Percentiles rank a stretch among this genome's conserved stretches.
Evolutionary conservation across 1,140 invertebrate species (phyloP).

Genomic region (Diprion similis): DNA sequence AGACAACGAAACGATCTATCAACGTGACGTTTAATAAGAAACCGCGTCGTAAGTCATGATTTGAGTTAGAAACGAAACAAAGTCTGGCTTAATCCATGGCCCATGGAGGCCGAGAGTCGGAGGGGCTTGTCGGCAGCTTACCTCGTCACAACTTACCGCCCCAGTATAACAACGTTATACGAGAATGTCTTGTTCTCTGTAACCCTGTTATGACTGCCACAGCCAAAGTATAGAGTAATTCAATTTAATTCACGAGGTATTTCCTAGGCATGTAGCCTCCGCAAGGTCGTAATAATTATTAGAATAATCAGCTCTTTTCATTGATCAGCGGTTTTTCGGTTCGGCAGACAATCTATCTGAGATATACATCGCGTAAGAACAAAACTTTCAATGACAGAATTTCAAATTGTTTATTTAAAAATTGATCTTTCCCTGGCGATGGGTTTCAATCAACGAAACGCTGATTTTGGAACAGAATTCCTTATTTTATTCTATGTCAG

Average conservation of each 20-base stretch:
- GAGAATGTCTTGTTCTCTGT: neutral
- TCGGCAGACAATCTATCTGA: no score
- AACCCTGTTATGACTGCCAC: neutral
- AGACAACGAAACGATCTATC: conserved; percentile 40
- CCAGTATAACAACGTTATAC: neutral
- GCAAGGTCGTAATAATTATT: no score
- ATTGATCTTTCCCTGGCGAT: no score
- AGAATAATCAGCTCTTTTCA: no score
- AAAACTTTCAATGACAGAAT: no score
- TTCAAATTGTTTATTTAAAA: no score
- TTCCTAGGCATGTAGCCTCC: no score
- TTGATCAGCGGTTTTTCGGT: no score
- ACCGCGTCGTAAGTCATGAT: conserved; percentile 39
- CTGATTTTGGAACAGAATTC: neutral
- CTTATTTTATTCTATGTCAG: neutral
- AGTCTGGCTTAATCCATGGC: conserved; percentile 2
- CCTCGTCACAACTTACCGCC: conserved; percentile 1
- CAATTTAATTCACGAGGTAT: no score
- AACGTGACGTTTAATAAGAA: conserved; percentile 52
- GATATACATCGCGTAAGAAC: no score
- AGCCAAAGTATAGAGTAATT: no score
- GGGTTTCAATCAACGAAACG: neutral
- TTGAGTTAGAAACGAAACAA: neutral
- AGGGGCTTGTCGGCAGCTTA: neutral
- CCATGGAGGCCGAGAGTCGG: neutral